These are phyloP conservation scores for Promerops cafer DNA, from an alignment of 2,113 vertebrate species.

Conservation along the genomic window DNA sequence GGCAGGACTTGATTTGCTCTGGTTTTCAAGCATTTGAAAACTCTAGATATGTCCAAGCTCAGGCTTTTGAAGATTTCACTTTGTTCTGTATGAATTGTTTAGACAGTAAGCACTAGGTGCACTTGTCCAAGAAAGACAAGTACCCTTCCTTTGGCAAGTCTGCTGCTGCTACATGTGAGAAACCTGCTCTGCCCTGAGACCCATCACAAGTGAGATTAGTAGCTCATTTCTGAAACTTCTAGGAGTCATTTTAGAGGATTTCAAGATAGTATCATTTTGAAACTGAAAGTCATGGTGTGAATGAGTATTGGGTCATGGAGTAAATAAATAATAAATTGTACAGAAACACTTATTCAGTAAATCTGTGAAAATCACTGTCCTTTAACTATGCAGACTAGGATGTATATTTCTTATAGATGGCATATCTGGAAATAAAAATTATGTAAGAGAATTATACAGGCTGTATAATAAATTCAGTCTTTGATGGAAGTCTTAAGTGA, in stretches of 20 bases:
- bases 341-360: neutral
- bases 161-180: neutral
- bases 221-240: neutral
- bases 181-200: neutral
- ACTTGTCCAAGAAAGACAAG: neutral
- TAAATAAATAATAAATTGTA: neutral
- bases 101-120: neutral
- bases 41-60: neutral
- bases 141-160: neutral
- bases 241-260: neutral
- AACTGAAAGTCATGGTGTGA: neutral
- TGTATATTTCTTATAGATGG: neutral
- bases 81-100: neutral
- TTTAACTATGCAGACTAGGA: neutral
- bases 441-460: neutral
- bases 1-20: neutral
- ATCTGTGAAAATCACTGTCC: neutral
- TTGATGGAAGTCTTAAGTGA: neutral
- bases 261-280: neutral
- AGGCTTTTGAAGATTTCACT: neutral
- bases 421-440: neutral
- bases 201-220: neutral
- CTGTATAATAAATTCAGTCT: neutral
- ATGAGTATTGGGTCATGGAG: neutral
- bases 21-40: neutral